These are phyloP conservation scores for Heteromyza rotundicornis DNA, from an alignment of 2,888 invertebrate genomes.

Conservation along the genomic window DNA sequence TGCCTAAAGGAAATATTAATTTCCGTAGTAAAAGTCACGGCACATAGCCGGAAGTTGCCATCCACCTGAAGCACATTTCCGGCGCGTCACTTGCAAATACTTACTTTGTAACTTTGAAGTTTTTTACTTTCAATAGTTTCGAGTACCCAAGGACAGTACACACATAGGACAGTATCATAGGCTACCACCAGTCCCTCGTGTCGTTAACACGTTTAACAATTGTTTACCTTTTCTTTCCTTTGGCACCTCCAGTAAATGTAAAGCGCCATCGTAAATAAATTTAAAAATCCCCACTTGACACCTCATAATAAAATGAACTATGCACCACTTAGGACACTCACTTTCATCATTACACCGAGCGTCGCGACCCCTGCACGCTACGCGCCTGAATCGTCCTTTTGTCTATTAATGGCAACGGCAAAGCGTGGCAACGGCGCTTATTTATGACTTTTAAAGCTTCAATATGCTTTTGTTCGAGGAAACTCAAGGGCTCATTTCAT, in stretches of 20 bases:
- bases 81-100: not conserved
- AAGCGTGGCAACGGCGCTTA: no score
- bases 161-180: not conserved
- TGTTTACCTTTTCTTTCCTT: conserved; percentile 15
- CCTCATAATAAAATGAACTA: conserved; percentile 59
- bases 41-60: not conserved
- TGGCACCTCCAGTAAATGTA: not conserved
- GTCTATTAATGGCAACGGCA: not conserved
- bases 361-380: not conserved
- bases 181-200: not conserved
- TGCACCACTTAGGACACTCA: conserved; percentile 42
- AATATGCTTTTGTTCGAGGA: no score
- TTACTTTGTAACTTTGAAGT: not conserved
- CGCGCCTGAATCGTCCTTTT: not conserved
- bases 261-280: conserved; percentile 13
- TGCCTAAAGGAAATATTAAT: conserved; percentile 52
- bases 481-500: not conserved
- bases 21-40: conserved; percentile 23
- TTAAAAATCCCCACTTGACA: conserved; percentile 49
- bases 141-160: not conserved
- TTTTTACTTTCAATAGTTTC: not conserved
- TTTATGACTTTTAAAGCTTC: conserved; percentile 31
- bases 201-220: conserved; percentile 12
- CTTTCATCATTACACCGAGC: conserved; percentile 13
- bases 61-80: not conserved